Base-by-base conservation (phyloP, 2,888 invertebrate genomes). In the Andrena bucephala region DNA sequence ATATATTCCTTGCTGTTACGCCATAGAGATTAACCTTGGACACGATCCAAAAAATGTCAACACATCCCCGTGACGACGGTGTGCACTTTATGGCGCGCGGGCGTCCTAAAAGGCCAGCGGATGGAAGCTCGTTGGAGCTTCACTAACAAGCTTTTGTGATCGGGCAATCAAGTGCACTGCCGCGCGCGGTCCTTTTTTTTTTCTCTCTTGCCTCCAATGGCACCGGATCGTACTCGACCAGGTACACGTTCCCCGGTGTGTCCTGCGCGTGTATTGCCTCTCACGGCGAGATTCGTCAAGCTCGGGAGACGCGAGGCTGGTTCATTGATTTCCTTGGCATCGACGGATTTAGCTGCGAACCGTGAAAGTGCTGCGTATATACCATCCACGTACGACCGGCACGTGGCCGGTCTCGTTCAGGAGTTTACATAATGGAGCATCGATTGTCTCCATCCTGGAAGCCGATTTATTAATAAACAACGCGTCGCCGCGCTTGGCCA, bases 101-200 rank as follows among this genome's bases (percentile, higher is more conserved):
- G 67, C 24, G 72, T 81, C 87, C 76, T 81, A 88, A 86, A 87
- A 88, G 81, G 84, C 82, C 81, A 87, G 57, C 73, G 76, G 50
- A 77, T 68, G 74, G 68, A 76, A 73, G 68, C 66, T 66, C 85
- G 57, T 29, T 67, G 65, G 42, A 68, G 83, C 82, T 79, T 74
- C 77, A 77, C 80, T 89, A 87, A 89, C 77, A 36, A 75, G 87
- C 87, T 89, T 89, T 88, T 87, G 85, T 89, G 78, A 73, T 73
- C 42, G 87, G 54, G 89, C 87, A 79, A 71, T 70, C 73, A 87
- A 85, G 85, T 87, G 89, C 79, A 89, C 78, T 87, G 75, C 83
- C 81, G 79, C 57, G 70, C 59, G 13, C 62, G 50, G 50, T 48
- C 63, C 52, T 78, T 71, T 50, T 52, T 60, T 54, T 3, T 29